These are phyloP conservation scores for Chironomus tentans DNA, from an alignment of 2,888 invertebrate species.

Conservation along the genomic window DNA sequence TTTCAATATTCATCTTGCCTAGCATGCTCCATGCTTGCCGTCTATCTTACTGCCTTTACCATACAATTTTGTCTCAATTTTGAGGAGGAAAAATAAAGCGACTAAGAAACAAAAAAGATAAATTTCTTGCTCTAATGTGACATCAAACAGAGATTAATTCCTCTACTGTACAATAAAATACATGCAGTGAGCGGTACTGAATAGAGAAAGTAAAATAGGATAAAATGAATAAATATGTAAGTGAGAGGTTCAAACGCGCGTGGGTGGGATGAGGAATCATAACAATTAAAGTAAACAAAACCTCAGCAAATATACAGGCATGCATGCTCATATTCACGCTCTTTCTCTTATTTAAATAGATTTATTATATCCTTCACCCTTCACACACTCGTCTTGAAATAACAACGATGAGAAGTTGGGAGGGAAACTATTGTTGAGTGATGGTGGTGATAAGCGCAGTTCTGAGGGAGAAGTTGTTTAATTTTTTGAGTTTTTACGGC, in stretches of 20 bases:
- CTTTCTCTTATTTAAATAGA: neutral
- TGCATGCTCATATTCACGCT: neutral
- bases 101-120: neutral
- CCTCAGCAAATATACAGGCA: conserved; percentile 16
- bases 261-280: neutral
- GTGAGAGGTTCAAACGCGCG: neutral
- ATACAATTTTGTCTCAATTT: too few species aligned
- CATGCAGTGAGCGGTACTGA: too few species aligned
- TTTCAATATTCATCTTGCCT: too few species aligned
- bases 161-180: too few species aligned
- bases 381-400: neutral
- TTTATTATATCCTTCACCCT: neutral
- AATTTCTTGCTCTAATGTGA: conserved; percentile 19
- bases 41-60: too few species aligned
- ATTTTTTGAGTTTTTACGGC: too few species aligned
- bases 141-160: conserved; percentile 23
- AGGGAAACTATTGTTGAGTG: neutral
- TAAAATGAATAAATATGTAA: neutral
- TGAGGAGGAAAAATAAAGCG: too few species aligned
- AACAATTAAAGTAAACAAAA: conserved; percentile 25
- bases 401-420: neutral
- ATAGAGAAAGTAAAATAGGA: too few species aligned
- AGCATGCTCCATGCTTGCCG: too few species aligned
- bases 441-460: too few species aligned
- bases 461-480: too few species aligned